phyloP scores from a whole-genome alignment of 2,888 invertebrate genomes.

The Helicoverpa assulta region DNA sequence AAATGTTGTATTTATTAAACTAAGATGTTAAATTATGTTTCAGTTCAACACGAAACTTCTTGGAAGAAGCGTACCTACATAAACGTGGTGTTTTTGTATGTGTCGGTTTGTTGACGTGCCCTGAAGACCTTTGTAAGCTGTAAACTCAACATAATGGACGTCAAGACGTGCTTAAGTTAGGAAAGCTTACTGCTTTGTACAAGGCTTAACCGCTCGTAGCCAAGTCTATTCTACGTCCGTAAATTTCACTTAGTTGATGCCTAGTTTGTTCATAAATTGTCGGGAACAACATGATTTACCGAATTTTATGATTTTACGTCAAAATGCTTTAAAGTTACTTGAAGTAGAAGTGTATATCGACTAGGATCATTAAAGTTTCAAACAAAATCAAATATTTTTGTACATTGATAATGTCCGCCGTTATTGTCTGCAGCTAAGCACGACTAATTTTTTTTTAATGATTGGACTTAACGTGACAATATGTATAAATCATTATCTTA shows the following conservation, averaged over 20 bases:
- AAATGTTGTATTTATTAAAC: background rate
- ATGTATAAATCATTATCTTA: no score
- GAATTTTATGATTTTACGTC: no score
- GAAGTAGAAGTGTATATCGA: no score
- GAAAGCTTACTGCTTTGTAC: conserved; percentile 43
- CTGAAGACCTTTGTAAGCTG: conserved; percentile 63
- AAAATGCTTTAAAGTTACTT: no score
- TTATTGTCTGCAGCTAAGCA: conserved; percentile 6
- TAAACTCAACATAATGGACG: conserved; percentile 64
- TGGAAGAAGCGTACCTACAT: conserved; percentile 43
- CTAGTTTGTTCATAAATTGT: background rate
- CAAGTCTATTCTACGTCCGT: conserved; percentile 6
- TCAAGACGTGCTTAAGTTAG: conserved; percentile 61
- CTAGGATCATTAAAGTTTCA: no score
- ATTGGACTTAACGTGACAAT: conserved; percentile 14
- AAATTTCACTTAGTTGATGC: background rate
- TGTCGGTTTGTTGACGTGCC: conserved; percentile 62
- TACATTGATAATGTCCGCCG: background rate
- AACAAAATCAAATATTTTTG: background rate
- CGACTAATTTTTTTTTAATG: conserved; percentile 19
- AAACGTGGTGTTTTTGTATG: conserved; percentile 53
- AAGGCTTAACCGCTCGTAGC: conserved; percentile 15
- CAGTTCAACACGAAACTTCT: conserved; percentile 5
- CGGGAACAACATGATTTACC: background rate
- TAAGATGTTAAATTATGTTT: background rate